These are phyloP conservation scores for Lithobates sylvaticus DNA, from an alignment of 2,797 vertebrate genomes.

Conservation along the genomic window DNA sequence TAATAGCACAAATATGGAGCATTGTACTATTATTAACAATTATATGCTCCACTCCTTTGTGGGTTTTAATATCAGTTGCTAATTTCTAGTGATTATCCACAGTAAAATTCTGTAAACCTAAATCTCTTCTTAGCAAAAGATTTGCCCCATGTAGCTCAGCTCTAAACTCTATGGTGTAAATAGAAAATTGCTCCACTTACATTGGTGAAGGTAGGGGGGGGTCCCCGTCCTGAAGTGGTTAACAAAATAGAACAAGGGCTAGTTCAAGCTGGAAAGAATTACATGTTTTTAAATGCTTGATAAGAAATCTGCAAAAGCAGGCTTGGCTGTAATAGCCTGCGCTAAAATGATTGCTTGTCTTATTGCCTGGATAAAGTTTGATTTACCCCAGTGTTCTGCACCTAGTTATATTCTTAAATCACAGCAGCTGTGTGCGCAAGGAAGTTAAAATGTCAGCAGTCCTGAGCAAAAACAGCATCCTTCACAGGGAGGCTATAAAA, in stretches of 20 bases:
- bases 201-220: too few species aligned
- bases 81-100: too few species aligned
- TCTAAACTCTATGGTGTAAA: too few species aligned
- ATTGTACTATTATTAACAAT: too few species aligned
- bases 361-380: conserved; percentile 40
- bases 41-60: too few species aligned
- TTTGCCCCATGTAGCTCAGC: too few species aligned
- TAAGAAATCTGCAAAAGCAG: conserved; percentile 1
- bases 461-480: conserved; percentile 48
- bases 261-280: neutral
- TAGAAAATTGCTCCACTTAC: too few species aligned
- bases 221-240: too few species aligned
- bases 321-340: neutral
- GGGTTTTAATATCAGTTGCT: too few species aligned
- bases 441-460: conserved; percentile 62
- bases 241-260: neutral
- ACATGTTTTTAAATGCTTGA: conserved; percentile 1
- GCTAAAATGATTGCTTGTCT: conserved; percentile 38
- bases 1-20: too few species aligned
- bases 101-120: too few species aligned
- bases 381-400: conserved; percentile 48
- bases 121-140: too few species aligned
- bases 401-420: conserved; percentile 52
- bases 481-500: conserved; percentile 39
- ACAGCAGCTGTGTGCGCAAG: conserved; percentile 37